Evolutionary conservation across 2,888 invertebrate species (phyloP).

Genomic region (Antheraea assamensis): DNA sequence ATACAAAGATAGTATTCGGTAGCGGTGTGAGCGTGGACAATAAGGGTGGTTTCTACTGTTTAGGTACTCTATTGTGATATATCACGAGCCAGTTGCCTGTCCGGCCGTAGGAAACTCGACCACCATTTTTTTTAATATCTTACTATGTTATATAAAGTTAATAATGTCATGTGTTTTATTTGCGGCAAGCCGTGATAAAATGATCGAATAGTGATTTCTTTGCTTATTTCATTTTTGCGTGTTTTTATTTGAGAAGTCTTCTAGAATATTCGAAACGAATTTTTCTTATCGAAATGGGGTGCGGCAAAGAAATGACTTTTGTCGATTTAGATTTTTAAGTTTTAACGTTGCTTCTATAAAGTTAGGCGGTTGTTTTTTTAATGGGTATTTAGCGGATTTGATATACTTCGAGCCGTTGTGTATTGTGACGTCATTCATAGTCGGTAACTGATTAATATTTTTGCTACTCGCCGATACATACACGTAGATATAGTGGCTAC

Average conservation of each 20-base stretch:
- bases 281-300: too few species aligned
- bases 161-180: neutral
- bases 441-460: conserved; percentile 62
- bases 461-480: conserved; percentile 68
- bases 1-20: conserved; percentile 70
- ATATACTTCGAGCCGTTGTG: conserved; percentile 73
- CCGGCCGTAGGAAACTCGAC: conserved; percentile 32
- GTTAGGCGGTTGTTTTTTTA: conserved; percentile 57
- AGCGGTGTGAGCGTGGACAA: conserved; percentile 74
- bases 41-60: conserved; percentile 66
- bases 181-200: neutral
- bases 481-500: conserved; percentile 47
- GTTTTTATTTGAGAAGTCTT: neutral
- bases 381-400: conserved; percentile 64
- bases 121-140: conserved; percentile 59
- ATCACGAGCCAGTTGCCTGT: conserved; percentile 42
- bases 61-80: conserved; percentile 58
- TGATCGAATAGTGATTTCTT: neutral
- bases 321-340: conserved; percentile 70
- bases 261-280: too few species aligned
- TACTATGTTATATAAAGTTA: conserved; percentile 23
- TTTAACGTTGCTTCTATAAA: conserved; percentile 65
- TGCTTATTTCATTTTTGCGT: neutral
- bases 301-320: neutral
- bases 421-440: conserved; percentile 61